A percentile compares a stretch with the other conserved stretches of the same genome.
These are phyloP conservation scores for Rhimphoctona megacephalus DNA, from an alignment of 2,888 invertebrate genomes.

Conservation along the genomic window DNA sequence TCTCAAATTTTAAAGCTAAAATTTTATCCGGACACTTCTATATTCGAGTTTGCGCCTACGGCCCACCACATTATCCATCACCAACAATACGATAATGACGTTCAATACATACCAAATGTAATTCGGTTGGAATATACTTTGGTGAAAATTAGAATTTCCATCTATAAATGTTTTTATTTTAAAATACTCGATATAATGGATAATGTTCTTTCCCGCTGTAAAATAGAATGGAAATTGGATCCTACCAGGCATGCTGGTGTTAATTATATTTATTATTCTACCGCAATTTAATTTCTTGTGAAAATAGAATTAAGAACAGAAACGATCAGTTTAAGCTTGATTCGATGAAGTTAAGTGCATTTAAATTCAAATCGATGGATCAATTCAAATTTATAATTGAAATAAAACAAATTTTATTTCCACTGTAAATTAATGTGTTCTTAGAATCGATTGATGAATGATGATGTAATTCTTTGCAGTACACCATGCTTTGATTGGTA, in stretches of 20 bases:
- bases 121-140: neutral
- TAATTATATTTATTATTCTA: neutral
- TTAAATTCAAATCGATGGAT: neutral
- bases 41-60: slow-evolving; percentile 37
- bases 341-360: neutral
- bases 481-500: too few species aligned
- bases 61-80: slow-evolving; percentile 16
- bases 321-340: neutral
- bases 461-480: neutral
- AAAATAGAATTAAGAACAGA: neutral
- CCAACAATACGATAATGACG: neutral
- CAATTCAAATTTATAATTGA: neutral
- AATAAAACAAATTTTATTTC: neutral
- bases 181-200: neutral
- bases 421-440: neutral
- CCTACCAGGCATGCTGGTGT: neutral
- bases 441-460: neutral
- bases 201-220: neutral
- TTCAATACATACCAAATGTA: slow-evolving; percentile 5
- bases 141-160: neutral
- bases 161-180: neutral
- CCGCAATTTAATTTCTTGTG: neutral
- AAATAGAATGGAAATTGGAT: neutral
- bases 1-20: slow-evolving; percentile 38
- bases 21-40: slow-evolving; percentile 37